These are phyloP conservation scores for Lissocephala sabroskyi DNA, from an alignment of 2,888 invertebrate genomes.

Conservation along the genomic window DNA sequence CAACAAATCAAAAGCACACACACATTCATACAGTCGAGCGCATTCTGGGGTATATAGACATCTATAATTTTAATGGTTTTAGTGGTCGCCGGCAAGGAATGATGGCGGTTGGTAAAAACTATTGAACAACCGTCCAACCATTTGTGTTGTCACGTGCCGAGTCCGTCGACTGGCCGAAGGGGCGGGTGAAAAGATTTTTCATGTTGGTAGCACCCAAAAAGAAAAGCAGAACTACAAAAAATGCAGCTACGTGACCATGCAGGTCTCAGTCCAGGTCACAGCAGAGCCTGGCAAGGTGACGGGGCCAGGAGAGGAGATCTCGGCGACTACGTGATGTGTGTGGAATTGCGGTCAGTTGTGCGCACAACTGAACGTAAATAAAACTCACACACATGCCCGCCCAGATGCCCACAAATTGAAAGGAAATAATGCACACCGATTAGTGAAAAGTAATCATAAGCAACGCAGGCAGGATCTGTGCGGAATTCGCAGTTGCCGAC, in stretches of 20 bases:
- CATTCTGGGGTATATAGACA: too few relatives aligned
- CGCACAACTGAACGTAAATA: slow-evolving; percentile 48
- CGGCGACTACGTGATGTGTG: slow-evolving; percentile 9
- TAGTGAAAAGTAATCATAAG: slow-evolving; percentile 63
- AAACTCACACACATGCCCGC: slow-evolving; percentile 19
- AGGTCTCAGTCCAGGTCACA: slow-evolving; percentile 3
- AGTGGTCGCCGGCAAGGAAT: slow-evolving; percentile 43
- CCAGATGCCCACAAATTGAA: slow-evolving; percentile 46
- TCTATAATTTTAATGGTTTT: slow-evolving; percentile 57
- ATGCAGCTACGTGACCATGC: slow-evolving; percentile 51
- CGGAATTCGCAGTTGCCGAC: slow-evolving; percentile 40
- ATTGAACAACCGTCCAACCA: slow-evolving; percentile 58
- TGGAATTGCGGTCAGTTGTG: slow-evolving; percentile 35
- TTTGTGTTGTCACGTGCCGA: slow-evolving; percentile 59
- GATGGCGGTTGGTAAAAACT: slow-evolving; percentile 53
- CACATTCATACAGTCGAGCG: too few relatives aligned
- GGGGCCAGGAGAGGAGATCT: slow-evolving; percentile 15
- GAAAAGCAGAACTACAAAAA: too few relatives aligned
- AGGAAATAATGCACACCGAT: slow-evolving; percentile 59
- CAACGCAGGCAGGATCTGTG: slow-evolving; percentile 25
- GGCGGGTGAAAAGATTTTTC: slow-evolving; percentile 44
- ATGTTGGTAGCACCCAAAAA: slow-evolving; percentile 24
- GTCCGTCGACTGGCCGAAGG: slow-evolving; percentile 4
- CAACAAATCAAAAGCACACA: slow-evolving; percentile 53
- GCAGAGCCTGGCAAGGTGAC: slow-evolving; percentile 30